Base-by-base conservation (phyloP, 2,113 vertebrate species). In the Passer montanus region DNA sequence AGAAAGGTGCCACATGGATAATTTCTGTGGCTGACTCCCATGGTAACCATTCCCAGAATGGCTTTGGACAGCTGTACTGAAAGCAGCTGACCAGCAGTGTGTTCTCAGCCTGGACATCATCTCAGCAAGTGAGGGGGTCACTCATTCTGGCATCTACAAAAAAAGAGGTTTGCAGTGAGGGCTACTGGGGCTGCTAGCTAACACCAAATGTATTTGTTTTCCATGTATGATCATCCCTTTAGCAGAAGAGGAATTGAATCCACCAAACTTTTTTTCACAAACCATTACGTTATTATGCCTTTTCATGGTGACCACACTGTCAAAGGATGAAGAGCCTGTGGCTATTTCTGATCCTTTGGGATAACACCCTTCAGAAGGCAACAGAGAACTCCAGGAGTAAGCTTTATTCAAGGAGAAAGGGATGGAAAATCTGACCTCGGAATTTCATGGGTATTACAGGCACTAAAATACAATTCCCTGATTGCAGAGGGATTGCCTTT, bases 201-300 rank as follows among this genome's bases (percentile, higher is more conserved):
- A 44, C 24, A 64, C 41, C 43, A 60, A 47, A 62, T 84, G 66
- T 46, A 15, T 92, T 89, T 75, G 10, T 64, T 91, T 74, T 89
- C 17, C n/a, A n/a, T 75, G 33, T 33, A 35, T 21, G 44, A 92
- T 52, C n/a, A 91, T 19, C 22, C 30, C 31, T 59, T 89, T 77
- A 81, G 28, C 62, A 86, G 50, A 44, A 64, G 31, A 87, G 43
- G n/a, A 86, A 78, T 3, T 22, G 68, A 77, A 41, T 46, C 35
- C 49, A 68, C 47, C 27, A 60, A 52, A 68, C 62, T 39, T 6
- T 93, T 58, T 49, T 67, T 84, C 55, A 80, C 59, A 73, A 85
- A 55, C 33, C 9, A 14, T 66, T 24, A 44, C 0, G 0, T 23
- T 64, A 26, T 59, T 87, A 19, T 1, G 31, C 39, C 43, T 80